phyloP scores from a whole-genome alignment of 2,888 invertebrate species.

The Eurois occulta region DNA sequence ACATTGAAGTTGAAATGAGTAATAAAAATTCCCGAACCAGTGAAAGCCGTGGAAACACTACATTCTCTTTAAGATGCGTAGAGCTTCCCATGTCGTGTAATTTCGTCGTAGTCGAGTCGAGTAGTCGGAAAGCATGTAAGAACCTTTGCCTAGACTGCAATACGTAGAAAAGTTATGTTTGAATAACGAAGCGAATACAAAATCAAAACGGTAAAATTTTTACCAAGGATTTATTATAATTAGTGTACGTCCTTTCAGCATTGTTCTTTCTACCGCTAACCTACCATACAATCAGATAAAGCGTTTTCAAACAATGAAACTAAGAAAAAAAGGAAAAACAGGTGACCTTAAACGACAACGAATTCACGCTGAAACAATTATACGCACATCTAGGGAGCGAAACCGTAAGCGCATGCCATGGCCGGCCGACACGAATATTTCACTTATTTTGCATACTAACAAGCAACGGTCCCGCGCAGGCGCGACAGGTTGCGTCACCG shows the following conservation, averaged over 20 bases:
- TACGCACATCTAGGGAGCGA: slow-evolving; percentile 69
- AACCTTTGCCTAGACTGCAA: slow-evolving; percentile 21
- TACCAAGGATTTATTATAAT: slow-evolving; percentile 29
- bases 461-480: slow-evolving; percentile 80
- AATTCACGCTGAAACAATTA: slow-evolving; percentile 67
- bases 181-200: slow-evolving; percentile 12
- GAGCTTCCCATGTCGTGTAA: slow-evolving; percentile 9
- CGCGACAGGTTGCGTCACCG: slow-evolving; percentile 86
- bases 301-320: slow-evolving; percentile 15
- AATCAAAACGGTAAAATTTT: slow-evolving; percentile 27
- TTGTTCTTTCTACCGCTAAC: slow-evolving; percentile 27
- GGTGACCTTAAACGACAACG: slow-evolving; percentile 63
- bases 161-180: slow-evolving; percentile 7
- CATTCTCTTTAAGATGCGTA: slow-evolving; percentile 21
- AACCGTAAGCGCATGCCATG: slow-evolving; percentile 81
- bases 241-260: slow-evolving; percentile 18
- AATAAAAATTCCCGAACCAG: slow-evolving; percentile 45
- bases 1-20: slow-evolving; percentile 36
- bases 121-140: slow-evolving; percentile 15
- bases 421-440: slow-evolving; percentile 81
- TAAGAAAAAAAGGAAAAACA: slow-evolving; percentile 28
- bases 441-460: slow-evolving; percentile 88
- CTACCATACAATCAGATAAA: slow-evolving; percentile 27
- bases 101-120: neutral
- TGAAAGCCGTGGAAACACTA: slow-evolving; percentile 39